Percentiles rank a stretch among this genome's conserved stretches.
These are phyloP conservation scores for Megalops atlanticus DNA, from an alignment of 2,113 vertebrate genomes.

Conservation along the genomic window DNA sequence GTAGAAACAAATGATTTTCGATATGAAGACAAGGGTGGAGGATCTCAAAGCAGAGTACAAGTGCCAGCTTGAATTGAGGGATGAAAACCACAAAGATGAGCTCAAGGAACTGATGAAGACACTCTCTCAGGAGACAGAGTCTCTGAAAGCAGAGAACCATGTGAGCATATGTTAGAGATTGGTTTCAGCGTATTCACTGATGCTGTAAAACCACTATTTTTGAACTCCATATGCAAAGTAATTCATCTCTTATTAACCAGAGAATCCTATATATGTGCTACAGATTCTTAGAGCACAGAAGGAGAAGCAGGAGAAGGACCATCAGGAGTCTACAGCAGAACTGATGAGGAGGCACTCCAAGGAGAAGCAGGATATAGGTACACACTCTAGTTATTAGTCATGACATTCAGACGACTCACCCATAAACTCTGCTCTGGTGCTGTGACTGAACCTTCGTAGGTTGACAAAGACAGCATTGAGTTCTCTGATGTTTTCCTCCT, in stretches of 20 bases:
- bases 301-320: slow-evolving; percentile 71
- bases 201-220: too few relatives aligned
- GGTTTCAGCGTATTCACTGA: too few relatives aligned
- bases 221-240: background rate
- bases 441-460: too few relatives aligned
- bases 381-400: background rate
- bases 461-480: too few relatives aligned
- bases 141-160: slow-evolving; percentile 79
- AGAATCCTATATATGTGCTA: background rate
- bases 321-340: slow-evolving; percentile 64
- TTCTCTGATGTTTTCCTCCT: too few relatives aligned
- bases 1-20: slow-evolving; percentile 82
- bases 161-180: slow-evolving; percentile 64
- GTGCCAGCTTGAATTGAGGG: slow-evolving; percentile 85
- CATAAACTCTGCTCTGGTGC: too few relatives aligned
- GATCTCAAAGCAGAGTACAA: slow-evolving; percentile 88
- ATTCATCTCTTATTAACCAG: background rate
- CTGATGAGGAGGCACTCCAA: slow-evolving; percentile 70
- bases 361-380: slow-evolving; percentile 81
- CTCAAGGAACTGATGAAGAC: slow-evolving; percentile 82
- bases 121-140: slow-evolving; percentile 79
- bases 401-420: too few relatives aligned
- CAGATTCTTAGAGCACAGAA: slow-evolving; percentile 80
- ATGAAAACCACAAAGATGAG: slow-evolving; percentile 86
- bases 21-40: slow-evolving; percentile 81